Conservation (phyloP, 1,140 invertebrate genomes). For the Macrosteles quadrilineatus region DNA sequence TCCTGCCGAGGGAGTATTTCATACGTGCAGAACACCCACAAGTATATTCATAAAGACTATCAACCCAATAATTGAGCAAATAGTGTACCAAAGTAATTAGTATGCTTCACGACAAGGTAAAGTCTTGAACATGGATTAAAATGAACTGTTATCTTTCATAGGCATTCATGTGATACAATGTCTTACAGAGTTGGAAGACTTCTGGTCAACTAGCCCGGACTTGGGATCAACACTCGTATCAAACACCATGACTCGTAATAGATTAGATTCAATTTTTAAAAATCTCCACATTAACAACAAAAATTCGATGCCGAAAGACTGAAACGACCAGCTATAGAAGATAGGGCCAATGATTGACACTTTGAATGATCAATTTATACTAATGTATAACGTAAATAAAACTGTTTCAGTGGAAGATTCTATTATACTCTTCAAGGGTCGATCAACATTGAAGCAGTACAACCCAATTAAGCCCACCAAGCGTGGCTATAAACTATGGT, state of each 20-base stretch:
- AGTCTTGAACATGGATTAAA: not conserved
- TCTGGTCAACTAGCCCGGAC: not conserved
- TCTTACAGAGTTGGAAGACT: not conserved
- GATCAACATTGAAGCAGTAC: not conserved
- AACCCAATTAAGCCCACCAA: not conserved
- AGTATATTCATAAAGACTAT: not conserved
- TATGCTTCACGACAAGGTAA: not conserved
- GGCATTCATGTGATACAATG: not conserved
- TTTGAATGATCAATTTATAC: constrained; percentile 19
- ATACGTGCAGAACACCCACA: not conserved
- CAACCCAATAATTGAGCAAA: not conserved
- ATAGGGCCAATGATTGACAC: constrained; percentile 9
- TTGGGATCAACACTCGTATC: not conserved
- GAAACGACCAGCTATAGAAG: constrained; percentile 11
- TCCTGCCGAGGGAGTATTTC: not conserved
- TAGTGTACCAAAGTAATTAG: not conserved
- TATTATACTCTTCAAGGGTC: constrained; percentile 35
- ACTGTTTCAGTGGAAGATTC: constrained; percentile 31
- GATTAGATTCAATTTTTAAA: constrained; percentile 17
- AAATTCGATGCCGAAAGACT: not conserved
- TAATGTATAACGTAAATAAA: constrained; percentile 15
- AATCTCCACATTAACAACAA: constrained; percentile 15
- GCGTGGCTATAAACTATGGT: constrained; percentile 32
- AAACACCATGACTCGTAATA: constrained; percentile 22
- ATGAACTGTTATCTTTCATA: not conserved